Percentiles rank a stretch among this genome's conserved stretches.
Evolutionary conservation across 2,888 invertebrate species (phyloP).

Genomic region (Alentia gelatinosa): DNA sequence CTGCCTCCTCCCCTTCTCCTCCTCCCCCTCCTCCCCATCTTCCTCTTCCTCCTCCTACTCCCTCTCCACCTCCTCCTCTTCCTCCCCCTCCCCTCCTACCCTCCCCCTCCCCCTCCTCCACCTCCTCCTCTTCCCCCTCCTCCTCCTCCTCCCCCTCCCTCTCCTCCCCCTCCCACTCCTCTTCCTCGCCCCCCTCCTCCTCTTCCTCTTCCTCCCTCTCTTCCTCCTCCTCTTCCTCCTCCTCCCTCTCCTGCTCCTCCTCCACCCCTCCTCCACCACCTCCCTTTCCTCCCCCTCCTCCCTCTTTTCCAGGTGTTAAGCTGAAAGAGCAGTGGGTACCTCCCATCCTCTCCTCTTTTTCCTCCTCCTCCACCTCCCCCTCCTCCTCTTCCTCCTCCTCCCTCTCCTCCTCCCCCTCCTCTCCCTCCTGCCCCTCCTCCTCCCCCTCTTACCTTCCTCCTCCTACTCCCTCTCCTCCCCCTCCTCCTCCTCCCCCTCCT

Average conservation of each 20-base stretch:
- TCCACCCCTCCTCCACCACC: not conserved
- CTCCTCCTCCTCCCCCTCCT: not conserved
- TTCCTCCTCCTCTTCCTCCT: not conserved
- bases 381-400: not conserved
- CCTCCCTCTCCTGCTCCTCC: not conserved
- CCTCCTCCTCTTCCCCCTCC: not conserved
- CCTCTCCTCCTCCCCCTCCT: not conserved
- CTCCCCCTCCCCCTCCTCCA: not conserved
- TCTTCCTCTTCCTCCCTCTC: not conserved
- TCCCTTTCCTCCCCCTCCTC: not conserved
- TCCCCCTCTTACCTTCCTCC: not conserved
- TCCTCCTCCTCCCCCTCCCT: not conserved
- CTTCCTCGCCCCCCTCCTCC: not conserved
- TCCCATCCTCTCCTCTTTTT: not conserved
- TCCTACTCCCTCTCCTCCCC: not conserved
- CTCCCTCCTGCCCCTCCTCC: not conserved
- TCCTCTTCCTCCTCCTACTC: not conserved
- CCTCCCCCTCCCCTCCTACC: not conserved
- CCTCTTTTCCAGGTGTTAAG: too few relatives aligned
- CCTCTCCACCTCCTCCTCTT: not conserved
- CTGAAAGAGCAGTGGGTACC: too few relatives aligned
- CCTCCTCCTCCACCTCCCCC: not conserved
- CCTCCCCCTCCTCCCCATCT: not conserved
- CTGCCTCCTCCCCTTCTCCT: not conserved
- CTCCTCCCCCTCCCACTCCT: not conserved